phyloP scores from a whole-genome alignment of 2,888 invertebrate genomes.

The Microctonus brassicae region DNA sequence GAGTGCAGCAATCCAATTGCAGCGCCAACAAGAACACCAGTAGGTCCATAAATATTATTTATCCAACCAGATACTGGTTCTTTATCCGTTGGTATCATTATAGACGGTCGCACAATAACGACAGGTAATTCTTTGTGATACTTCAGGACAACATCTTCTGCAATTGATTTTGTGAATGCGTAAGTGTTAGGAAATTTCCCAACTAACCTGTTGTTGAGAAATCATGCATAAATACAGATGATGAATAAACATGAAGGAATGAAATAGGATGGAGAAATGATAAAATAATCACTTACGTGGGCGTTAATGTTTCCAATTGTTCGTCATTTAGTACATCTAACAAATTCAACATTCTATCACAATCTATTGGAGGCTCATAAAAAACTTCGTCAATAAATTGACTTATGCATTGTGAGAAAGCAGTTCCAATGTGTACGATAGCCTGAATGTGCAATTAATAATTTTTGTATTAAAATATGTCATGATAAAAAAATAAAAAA shows the following conservation, averaged over 20 bases:
- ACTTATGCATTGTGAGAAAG: slow-evolving; percentile 59
- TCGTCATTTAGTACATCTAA: slow-evolving; percentile 59
- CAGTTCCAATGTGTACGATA: slow-evolving; percentile 65
- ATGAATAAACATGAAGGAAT: neutral
- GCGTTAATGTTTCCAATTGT: slow-evolving; percentile 53
- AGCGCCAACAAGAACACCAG: slow-evolving; percentile 72
- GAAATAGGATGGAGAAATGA: neutral
- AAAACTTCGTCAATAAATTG: slow-evolving; percentile 62
- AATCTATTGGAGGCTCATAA: slow-evolving; percentile 57
- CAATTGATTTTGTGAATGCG: slow-evolving; percentile 80
- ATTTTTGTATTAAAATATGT: slow-evolving; percentile 1
- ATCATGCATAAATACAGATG: neutral
- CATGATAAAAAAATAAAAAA: neutral
- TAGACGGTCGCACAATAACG: slow-evolving; percentile 79
- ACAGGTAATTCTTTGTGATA: slow-evolving; percentile 74
- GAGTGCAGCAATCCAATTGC: slow-evolving; percentile 76
- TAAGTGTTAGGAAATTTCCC: slow-evolving; percentile 80
- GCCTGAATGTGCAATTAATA: slow-evolving; percentile 49
- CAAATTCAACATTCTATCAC: slow-evolving; percentile 57
- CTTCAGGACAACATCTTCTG: slow-evolving; percentile 75
- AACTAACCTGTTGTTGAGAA: slow-evolving; percentile 66
- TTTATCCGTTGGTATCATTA: slow-evolving; percentile 69
- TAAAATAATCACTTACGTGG: slow-evolving; percentile 53
- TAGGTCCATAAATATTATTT: slow-evolving; percentile 80
- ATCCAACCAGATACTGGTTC: slow-evolving; percentile 76